Evolutionary conservation across 2,113 vertebrate genomes (phyloP).

Genomic region (Gobiocypris rarus): DNA sequence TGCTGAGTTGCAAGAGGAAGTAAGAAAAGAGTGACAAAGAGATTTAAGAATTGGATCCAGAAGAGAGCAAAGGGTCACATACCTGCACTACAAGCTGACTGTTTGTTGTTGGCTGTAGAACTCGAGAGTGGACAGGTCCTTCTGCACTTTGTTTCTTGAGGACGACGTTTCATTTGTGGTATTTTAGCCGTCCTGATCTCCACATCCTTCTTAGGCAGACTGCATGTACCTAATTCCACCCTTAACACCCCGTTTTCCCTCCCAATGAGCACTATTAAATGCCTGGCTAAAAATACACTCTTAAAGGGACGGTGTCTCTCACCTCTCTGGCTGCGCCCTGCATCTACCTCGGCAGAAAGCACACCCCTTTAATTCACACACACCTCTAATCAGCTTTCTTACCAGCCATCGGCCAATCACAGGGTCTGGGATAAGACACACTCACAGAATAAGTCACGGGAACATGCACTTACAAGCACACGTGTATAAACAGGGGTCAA

Average conservation of each 20-base stretch:
- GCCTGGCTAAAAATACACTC: conserved; percentile 68
- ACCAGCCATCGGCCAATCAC: conserved; percentile 67
- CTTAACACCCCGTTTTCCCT: conserved; percentile 57
- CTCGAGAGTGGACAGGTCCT: neutral
- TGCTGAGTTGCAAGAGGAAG: neutral
- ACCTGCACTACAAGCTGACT: conserved; percentile 31
- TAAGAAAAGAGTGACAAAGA: neutral
- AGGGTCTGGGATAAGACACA: conserved; percentile 27
- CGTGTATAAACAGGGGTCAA: neutral
- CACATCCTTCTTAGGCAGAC: conserved; percentile 68
- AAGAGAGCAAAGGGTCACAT: conserved; percentile 30
- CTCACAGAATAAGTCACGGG: conserved; percentile 7
- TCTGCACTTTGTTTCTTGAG: conserved; percentile 8
- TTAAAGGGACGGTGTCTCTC: conserved; percentile 66
- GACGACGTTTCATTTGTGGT: conserved; percentile 65
- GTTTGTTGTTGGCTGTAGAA: conserved; percentile 22
- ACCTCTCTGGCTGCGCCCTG: conserved; percentile 11
- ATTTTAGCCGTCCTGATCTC: conserved; percentile 63
- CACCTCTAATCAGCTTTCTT: conserved; percentile 75
- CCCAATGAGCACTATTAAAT: conserved; percentile 53
- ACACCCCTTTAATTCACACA: conserved; percentile 49
- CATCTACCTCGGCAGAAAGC: neutral
- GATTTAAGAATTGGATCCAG: neutral
- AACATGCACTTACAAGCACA: conserved; percentile 10
- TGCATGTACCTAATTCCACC: conserved; percentile 62